Base-by-base conservation (phyloP, 2,113 vertebrate genomes). In the Rhinoderma darwinii region DNA sequence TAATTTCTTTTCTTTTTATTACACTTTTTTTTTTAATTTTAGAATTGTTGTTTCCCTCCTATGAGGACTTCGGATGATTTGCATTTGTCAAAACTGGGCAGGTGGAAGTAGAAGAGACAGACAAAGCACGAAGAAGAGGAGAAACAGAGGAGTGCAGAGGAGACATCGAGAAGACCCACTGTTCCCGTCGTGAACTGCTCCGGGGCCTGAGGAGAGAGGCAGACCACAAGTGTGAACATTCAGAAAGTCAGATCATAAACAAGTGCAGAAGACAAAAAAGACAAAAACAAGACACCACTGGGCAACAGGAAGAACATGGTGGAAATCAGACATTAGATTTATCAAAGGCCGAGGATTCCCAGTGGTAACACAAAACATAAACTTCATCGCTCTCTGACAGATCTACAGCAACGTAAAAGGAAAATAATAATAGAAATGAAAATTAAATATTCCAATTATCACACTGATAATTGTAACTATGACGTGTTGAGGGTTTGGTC, bases 101-200 rank as follows among this genome's bases (percentile, higher is more conserved):
- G 86, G 70, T 56, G 86, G 70, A 27, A 87, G 79, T 54, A 87
- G 79, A 30, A 87, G 86, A 87, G 86, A 87, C 50, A 82, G 63
- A 87, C 35, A 47, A 47, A 82, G 66, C 54, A 63, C 68, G 68
- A 74, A 82, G 50, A 87, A 41, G 68, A 87, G 79, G 14, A 82
- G 66, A 82, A 41, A 73, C 51, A 87, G 79, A 47, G 86, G 86
- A 37, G 78, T 54, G 70, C 86, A 87, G 86, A 87, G 27, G 32
- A 72, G 68, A 73, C 86, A 87, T 80, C 27, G 68, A 75, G 78
- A 30, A 75, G 86, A 87, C 59, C 86, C 70, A 8, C 86, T 87
- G 70, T 87, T 87, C 30, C 86, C 86, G 27, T 87, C 86, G 14
- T 87, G 86, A 74, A 87, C 86, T 14, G 86, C 86, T 82, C 86